Percentiles rank a stretch among this genome's conserved stretches.
Conservation (phyloP, 2,888 invertebrate genomes). For the Adela reaumurella region DNA sequence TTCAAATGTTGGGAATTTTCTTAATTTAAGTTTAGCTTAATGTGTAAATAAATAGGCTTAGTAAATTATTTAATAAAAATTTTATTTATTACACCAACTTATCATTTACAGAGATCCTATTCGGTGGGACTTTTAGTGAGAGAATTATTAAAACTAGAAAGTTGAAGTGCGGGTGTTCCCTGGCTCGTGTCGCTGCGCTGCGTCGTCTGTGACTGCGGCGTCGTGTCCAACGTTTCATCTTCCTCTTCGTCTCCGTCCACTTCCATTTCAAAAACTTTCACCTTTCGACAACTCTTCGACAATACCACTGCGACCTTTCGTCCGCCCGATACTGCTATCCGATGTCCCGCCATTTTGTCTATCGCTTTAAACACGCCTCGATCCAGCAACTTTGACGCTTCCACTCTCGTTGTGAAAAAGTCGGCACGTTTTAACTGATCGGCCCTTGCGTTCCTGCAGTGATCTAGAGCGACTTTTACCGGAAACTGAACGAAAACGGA, state of each 20-base stretch:
- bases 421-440: not conserved
- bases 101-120: not conserved
- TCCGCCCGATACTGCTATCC: slow-evolving; percentile 81
- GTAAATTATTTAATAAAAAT: not conserved
- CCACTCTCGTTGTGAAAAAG: slow-evolving; percentile 39
- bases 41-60: not conserved
- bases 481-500: slow-evolving; percentile 49
- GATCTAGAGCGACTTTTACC: slow-evolving; percentile 40
- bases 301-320: slow-evolving; percentile 81
- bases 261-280: slow-evolving; percentile 89
- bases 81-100: not conserved
- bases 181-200: slow-evolving; percentile 23
- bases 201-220: slow-evolving; percentile 31
- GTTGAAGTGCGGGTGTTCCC: slow-evolving; percentile 13
- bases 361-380: slow-evolving; percentile 54
- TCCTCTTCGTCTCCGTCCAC: slow-evolving; percentile 89
- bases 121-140: not conserved
- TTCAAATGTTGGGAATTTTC: too few species aligned
- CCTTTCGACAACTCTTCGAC: slow-evolving; percentile 73
- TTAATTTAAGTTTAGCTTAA: too few species aligned
- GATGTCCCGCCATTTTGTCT: slow-evolving; percentile 63
- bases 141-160: not conserved
- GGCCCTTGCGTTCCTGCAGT: slow-evolving; percentile 23
- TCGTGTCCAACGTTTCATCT: slow-evolving; percentile 53
- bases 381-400: slow-evolving; percentile 52